Evolutionary conservation across 92 coral and sea anemone species (phyloP).

Genomic region (Micromussa lordhowensis): DNA sequence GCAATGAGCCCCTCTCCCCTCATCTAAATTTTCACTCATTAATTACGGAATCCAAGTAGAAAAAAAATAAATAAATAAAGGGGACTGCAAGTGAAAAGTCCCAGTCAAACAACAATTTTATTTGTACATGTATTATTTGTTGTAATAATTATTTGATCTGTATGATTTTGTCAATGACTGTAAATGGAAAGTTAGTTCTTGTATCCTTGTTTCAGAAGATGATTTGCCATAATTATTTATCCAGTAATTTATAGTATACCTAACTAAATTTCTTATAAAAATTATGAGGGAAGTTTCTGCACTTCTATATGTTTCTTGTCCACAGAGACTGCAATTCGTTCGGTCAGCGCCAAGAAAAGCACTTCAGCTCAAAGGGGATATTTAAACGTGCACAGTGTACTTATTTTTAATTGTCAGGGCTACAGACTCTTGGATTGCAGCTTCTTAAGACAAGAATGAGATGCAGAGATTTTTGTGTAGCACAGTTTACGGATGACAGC

Average conservation of each 20-base stretch:
- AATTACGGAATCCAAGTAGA: not conserved
- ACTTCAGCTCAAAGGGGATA: not conserved
- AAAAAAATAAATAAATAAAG: not conserved
- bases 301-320: not conserved
- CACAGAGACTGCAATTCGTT: not conserved
- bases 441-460: not conserved
- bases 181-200: not conserved
- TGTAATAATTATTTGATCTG: not conserved
- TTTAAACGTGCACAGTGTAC: not conserved
- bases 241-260: not conserved
- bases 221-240: not conserved
- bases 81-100: not conserved
- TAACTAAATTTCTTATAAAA: not conserved
- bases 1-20: not conserved
- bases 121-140: not conserved
- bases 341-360: not conserved
- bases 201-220: not conserved
- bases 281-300: not conserved
- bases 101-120: not conserved
- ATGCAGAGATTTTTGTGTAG: not conserved
- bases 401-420: not conserved
- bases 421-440: not conserved
- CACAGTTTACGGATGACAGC: not conserved
- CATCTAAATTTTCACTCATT: not conserved
- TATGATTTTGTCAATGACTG: not conserved